A percentile compares a stretch with the other conserved stretches of the same genome.
These are phyloP conservation scores for Brachyistius frenatus DNA, from an alignment of 2,113 vertebrate species.

Conservation along the genomic window DNA sequence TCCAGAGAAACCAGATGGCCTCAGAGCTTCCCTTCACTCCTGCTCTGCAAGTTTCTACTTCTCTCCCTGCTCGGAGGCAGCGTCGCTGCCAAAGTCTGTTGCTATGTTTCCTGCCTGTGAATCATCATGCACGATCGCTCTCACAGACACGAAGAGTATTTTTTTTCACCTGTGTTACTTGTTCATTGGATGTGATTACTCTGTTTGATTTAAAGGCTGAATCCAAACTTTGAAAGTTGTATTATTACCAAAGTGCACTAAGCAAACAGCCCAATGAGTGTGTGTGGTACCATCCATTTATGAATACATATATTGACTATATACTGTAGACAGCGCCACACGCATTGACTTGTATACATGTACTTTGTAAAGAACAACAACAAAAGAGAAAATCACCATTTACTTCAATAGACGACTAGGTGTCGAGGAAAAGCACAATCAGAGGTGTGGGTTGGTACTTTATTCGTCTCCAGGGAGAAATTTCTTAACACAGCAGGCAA, in stretches of 20 bases:
- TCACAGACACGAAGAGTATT: not conserved
- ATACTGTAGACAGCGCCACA: not conserved
- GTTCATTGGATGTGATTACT: not conserved
- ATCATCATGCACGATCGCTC: constrained; percentile 20
- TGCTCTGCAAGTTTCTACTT: constrained; percentile 31
- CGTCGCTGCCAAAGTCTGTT: constrained; percentile 41
- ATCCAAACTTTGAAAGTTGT: too few relatives aligned
- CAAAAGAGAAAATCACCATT: too few relatives aligned
- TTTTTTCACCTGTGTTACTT: not conserved
- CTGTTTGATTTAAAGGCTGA: too few relatives aligned
- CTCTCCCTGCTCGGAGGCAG: constrained; percentile 12
- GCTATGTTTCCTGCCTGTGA: constrained; percentile 51
- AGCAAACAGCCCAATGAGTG: not conserved
- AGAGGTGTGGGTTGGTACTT: too few relatives aligned
- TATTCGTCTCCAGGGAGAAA: too few relatives aligned
- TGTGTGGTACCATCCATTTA: too few relatives aligned
- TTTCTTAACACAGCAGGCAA: too few relatives aligned
- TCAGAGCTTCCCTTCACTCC: constrained; percentile 29
- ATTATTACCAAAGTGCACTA: not conserved
- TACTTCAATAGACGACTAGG: too few relatives aligned
- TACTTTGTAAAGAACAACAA: not conserved
- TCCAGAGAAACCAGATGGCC: constrained; percentile 46
- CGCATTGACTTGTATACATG: not conserved
- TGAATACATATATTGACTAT: not conserved
- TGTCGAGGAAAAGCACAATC: too few relatives aligned